These are phyloP conservation scores for Nycteola revayana DNA, from an alignment of 2,888 invertebrate genomes.

Conservation along the genomic window DNA sequence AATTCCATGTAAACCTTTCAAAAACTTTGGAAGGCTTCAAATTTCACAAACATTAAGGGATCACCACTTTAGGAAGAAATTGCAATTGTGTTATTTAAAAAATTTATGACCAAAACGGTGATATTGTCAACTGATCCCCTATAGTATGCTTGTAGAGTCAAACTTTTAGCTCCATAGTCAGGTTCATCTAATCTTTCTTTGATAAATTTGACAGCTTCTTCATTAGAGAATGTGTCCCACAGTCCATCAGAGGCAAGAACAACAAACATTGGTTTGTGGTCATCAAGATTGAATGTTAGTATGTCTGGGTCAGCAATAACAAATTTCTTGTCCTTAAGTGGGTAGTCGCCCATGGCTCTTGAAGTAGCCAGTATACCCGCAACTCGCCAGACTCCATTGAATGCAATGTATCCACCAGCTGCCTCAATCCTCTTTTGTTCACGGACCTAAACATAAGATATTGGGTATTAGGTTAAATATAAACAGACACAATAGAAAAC, in stretches of 20 bases:
- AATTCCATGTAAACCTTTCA: conserved; percentile 18
- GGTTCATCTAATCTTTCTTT: conserved; percentile 92
- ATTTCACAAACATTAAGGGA: conserved; percentile 16
- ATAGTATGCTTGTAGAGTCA: conserved; percentile 94
- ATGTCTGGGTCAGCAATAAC: conserved; percentile 98
- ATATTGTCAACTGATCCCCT: conserved; percentile 97
- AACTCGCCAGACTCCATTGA: conserved; percentile 98
- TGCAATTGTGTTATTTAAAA: conserved; percentile 79
- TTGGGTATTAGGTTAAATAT: no score
- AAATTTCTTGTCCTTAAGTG: conserved; percentile 95
- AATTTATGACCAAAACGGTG: conserved; percentile 94
- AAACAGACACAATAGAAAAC: no score
- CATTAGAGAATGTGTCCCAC: conserved; percentile 98
- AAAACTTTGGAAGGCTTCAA: conserved; percentile 23
- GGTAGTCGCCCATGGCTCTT: conserved; percentile 96
- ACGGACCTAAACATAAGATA: conserved; percentile 82
- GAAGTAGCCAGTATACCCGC: conserved; percentile 97
- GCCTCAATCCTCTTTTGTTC: conserved; percentile 96
- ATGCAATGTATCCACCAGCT: conserved; percentile 97
- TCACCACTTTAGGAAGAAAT: conserved; percentile 33
- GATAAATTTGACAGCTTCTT: conserved; percentile 95
- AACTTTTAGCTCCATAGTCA: conserved; percentile 94
- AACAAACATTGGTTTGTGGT: conserved; percentile 93
- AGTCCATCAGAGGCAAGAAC: conserved; percentile 97
- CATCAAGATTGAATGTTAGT: conserved; percentile 92